Conservation (phyloP, 2,888 invertebrate genomes). For the Lepidochitona cinerea region DNA sequence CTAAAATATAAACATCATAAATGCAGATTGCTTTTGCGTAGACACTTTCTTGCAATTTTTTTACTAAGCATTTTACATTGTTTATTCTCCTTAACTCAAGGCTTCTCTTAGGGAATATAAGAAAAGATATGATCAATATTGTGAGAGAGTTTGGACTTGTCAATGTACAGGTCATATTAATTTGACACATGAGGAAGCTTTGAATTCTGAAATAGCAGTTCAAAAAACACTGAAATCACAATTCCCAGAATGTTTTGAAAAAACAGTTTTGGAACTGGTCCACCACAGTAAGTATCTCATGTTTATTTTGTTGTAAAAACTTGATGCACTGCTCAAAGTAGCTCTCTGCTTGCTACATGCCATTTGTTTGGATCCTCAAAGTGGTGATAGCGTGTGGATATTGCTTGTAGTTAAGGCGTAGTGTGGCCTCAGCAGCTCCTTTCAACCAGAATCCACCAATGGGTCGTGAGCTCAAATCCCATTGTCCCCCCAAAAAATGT, state of each 20-base stretch:
- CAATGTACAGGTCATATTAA: constrained; percentile 70
- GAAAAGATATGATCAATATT: constrained; percentile 65
- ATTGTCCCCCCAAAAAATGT: too few relatives aligned
- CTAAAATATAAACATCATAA: too few relatives aligned
- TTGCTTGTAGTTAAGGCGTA: too few relatives aligned
- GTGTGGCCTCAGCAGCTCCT: too few relatives aligned
- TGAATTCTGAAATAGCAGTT: constrained; percentile 67
- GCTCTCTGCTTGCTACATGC: too few relatives aligned
- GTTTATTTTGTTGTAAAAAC: background rate
- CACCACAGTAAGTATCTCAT: constrained; percentile 68
- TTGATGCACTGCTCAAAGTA: background rate
- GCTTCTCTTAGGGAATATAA: constrained; percentile 65
- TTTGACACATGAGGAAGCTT: constrained; percentile 70
- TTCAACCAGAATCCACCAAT: too few relatives aligned
- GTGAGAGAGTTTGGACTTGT: constrained; percentile 70
- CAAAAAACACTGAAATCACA: constrained; percentile 62
- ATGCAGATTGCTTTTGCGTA: too few relatives aligned
- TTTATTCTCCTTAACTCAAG: constrained; percentile 34
- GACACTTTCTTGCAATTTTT: too few relatives aligned
- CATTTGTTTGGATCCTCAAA: too few relatives aligned
- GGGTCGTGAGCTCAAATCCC: too few relatives aligned
- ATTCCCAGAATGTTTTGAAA: constrained; percentile 64
- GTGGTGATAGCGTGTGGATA: too few relatives aligned
- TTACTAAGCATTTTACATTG: too few relatives aligned
- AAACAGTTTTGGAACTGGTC: constrained; percentile 66